Base-by-base conservation (phyloP, 2,888 invertebrate genomes). In the Parthenolecanium corni region DNA sequence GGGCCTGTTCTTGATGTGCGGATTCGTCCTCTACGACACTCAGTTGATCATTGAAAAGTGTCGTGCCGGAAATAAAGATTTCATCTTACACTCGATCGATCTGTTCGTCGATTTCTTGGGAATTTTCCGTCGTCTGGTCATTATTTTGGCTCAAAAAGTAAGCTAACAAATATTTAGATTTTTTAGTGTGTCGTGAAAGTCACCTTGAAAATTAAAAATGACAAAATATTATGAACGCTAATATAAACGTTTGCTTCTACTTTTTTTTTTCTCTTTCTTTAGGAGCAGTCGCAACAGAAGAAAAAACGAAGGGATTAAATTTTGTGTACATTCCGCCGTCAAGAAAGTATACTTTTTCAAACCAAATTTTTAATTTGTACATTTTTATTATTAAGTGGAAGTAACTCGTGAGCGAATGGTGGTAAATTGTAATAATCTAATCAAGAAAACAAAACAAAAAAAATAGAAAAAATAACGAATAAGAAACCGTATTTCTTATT, bases 11-110 rank as follows among this genome's bases (percentile, higher is more conserved):
- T 79, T 93, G 49, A 92, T 96, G 88, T 94, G 93, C 72, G 93
- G 86, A 64, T 97, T 96, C 75, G 85, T 98, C 14, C 79, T 97
- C 67, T 97, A 89, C 71, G 97, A 97, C 75, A 98, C 97, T n/a
- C 96, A 96, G 76, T 77, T 90, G 68, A 95, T 96, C 69, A 85
- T 96, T 70, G 94, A 94, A 75, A 95, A 95, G 74, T 83, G 85
- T 69, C 82, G 90, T 67, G 79, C 81, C 75, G 95, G 96, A 65
- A 93, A 83, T 78, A 88, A 86, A 73, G 96, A 97, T 76, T 95
- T 89, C 74, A 85, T 97, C 68, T 81, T 83, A 74, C 95, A 96
- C 75, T 85, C 92, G 14, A 79, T 97, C 68, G 91, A 94, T 72
- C 78, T 97, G 67, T 96, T 97, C 80, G 84, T 96, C 71, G 96